Percentiles rank a stretch among this genome's conserved stretches.
Evolutionary conservation across 2,113 vertebrate genomes (phyloP).

Genomic region (Trogon melanurus): DNA sequence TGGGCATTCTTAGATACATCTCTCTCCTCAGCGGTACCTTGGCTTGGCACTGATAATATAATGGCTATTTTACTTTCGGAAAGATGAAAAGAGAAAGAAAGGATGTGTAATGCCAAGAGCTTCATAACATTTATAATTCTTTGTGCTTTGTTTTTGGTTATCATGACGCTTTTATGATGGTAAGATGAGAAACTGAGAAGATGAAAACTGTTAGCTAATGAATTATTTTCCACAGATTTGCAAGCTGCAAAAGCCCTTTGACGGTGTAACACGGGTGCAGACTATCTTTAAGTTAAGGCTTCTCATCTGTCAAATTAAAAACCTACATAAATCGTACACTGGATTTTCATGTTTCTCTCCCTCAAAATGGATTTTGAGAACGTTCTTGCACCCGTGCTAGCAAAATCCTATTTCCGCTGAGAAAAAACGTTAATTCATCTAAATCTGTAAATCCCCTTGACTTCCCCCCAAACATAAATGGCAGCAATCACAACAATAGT

Average conservation of each 20-base stretch:
- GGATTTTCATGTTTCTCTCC: neutral
- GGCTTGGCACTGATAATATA: neutral
- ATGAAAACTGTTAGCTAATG: conserved; percentile 26
- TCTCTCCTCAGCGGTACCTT: neutral
- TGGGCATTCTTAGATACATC: neutral
- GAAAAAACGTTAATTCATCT: neutral
- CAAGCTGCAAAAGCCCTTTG: conserved; percentile 15
- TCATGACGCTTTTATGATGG: neutral
- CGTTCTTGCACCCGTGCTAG: neutral
- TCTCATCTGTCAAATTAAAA: conserved; percentile 9
- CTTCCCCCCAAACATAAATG: neutral
- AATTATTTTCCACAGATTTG: conserved; percentile 54
- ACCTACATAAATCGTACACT: neutral
- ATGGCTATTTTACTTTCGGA: neutral
- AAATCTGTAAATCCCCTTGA: neutral
- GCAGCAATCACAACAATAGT: accelerated
- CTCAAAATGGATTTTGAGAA: neutral
- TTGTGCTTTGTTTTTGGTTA: conserved; percentile 31
- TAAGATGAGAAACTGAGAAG: conserved; percentile 6
- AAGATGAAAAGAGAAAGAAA: neutral
- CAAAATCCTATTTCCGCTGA: neutral
- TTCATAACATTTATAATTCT: conserved; percentile 10
- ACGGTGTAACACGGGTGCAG: neutral
- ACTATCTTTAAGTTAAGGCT: neutral
- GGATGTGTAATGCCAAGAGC: neutral